Percentiles rank a stretch among this genome's conserved stretches.
Evolutionary conservation across 1,140 invertebrate genomes (phyloP).

Genomic region (Chionoecetes opilio): DNA sequence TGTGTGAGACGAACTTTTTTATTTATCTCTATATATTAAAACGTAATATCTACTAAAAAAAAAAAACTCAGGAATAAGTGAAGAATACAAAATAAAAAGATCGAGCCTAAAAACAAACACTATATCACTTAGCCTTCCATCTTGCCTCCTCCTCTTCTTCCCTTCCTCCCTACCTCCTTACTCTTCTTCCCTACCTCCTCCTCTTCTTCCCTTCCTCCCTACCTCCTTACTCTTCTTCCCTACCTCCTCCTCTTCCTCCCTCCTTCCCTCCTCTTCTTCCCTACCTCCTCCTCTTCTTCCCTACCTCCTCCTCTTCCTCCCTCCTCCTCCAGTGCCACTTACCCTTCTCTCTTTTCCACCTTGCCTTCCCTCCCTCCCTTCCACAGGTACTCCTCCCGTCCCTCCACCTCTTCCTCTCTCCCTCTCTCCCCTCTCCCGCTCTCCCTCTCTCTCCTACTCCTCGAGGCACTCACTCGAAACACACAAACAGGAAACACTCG

Average conservation of each 20-base stretch:
- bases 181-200: not conserved
- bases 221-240: too few relatives aligned
- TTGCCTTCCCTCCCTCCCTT: not conserved
- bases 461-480: not conserved
- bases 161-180: not conserved
- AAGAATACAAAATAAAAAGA: too few relatives aligned
- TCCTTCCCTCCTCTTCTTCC: too few relatives aligned
- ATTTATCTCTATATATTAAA: too few relatives aligned
- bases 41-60: too few relatives aligned
- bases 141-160: not conserved
- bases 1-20: too few relatives aligned
- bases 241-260: too few relatives aligned
- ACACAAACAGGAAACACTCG: conserved; percentile 19
- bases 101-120: too few relatives aligned
- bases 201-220: too few relatives aligned
- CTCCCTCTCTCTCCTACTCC: not conserved
- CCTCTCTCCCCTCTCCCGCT: not conserved
- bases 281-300: not conserved
- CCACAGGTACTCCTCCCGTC: not conserved
- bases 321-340: not conserved
- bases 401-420: not conserved
- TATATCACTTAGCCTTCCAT: not conserved
- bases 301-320: not conserved
- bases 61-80: too few relatives aligned
- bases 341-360: not conserved